phyloP scores from a whole-genome alignment of 2,113 vertebrate species.

The Apodemus sylvaticus region DNA sequence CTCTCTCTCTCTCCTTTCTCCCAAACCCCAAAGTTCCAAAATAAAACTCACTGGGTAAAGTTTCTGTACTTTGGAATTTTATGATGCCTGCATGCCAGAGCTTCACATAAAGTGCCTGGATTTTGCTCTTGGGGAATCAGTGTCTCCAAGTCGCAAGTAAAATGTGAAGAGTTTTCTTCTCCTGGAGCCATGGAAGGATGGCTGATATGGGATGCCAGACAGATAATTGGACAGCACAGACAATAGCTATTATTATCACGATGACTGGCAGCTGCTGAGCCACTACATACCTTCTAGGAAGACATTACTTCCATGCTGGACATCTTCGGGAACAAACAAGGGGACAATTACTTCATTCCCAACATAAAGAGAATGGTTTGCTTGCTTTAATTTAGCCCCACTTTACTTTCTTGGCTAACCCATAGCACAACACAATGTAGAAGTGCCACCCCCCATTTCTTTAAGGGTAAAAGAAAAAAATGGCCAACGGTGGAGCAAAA shows the following conservation, averaged over 20 bases:
- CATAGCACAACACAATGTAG: constrained; percentile 60
- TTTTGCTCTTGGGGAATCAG: constrained; percentile 47
- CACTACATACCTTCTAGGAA: neutral
- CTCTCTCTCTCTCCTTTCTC: no score
- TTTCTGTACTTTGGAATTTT: constrained; percentile 66
- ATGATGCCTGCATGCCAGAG: constrained; percentile 41
- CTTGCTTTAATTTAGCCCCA: constrained; percentile 27
- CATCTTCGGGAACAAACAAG: constrained; percentile 32
- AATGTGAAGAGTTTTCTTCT: constrained; percentile 61
- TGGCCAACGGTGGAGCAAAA: constrained; percentile 58
- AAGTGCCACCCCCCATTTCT: constrained; percentile 71
- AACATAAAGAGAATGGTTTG: neutral
- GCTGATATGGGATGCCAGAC: constrained; percentile 59
- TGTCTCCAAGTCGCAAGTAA: constrained; percentile 62
- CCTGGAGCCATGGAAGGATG: constrained; percentile 45
- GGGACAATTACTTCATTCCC: constrained; percentile 22
- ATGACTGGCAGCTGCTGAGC: constrained; percentile 23
- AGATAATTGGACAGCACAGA: constrained; percentile 71
- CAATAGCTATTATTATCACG: constrained; percentile 67
- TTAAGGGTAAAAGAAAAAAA: constrained; percentile 43
- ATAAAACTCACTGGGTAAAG: constrained; percentile 27
- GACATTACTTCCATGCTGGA: neutral
- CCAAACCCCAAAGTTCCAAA: constrained; percentile 1
- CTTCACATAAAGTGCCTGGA: constrained; percentile 62
- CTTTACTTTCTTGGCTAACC: constrained; percentile 63